Evolutionary conservation across 2,888 invertebrate genomes (phyloP).

Genomic region (Eremobia ochroleuca): DNA sequence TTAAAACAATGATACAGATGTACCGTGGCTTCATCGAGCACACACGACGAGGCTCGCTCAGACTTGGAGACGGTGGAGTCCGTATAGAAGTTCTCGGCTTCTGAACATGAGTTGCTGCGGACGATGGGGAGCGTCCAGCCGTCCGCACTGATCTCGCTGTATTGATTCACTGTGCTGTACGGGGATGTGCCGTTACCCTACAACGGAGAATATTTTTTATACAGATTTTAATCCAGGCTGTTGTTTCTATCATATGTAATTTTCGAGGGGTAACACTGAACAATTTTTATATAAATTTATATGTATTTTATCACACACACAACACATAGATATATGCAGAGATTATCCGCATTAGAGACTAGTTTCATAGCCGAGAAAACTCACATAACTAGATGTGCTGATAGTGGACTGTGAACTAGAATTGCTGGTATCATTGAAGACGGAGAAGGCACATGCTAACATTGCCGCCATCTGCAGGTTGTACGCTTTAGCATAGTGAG

Average conservation of each 20-base stretch:
- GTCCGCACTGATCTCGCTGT: conserved; percentile 94
- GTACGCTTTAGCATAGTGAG: conserved; percentile 94
- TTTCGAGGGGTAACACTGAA: not conserved
- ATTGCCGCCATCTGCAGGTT: conserved; percentile 99
- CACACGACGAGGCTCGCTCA: conserved; percentile 82
- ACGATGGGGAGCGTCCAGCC: conserved; percentile 94
- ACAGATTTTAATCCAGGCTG: not conserved
- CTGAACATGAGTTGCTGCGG: conserved; percentile 97
- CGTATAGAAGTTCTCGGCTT: conserved; percentile 94
- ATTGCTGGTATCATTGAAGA: conserved; percentile 90
- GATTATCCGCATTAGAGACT: not conserved
- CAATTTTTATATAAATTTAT: not conserved
- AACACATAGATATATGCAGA: not conserved
- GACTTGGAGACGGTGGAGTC: conserved; percentile 83
- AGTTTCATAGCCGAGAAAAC: conserved; percentile 59
- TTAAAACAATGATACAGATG: conserved; percentile 96
- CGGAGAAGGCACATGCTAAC: conserved; percentile 96
- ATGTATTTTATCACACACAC: not conserved
- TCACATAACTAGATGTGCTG: conserved; percentile 87
- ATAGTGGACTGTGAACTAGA: conserved; percentile 91
- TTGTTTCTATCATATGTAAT: not conserved
- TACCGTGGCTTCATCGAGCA: conserved; percentile 86
- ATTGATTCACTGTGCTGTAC: conserved; percentile 96
- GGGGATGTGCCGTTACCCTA: conserved; percentile 94
- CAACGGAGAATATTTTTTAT: not conserved